phyloP scores from a whole-genome alignment of 1,140 invertebrate genomes.

The Saccostrea echinata region DNA sequence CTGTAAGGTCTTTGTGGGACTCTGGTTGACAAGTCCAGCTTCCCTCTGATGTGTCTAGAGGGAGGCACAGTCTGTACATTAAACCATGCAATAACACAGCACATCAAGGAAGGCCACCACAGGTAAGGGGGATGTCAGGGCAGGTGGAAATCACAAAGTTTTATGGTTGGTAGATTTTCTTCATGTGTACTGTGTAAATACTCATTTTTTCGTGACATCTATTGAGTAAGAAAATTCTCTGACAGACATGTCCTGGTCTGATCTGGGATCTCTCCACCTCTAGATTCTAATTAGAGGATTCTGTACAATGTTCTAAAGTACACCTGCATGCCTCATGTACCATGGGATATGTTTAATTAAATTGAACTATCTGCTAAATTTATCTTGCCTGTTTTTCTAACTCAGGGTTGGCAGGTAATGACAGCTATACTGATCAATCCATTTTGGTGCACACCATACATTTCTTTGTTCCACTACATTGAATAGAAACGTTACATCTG shows the following conservation, averaged over 20 bases:
- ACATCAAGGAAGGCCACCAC: not conserved
- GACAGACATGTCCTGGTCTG: conserved; percentile 19
- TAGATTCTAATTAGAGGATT: not conserved
- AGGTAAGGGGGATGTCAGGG: not conserved
- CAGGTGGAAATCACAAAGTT: not conserved
- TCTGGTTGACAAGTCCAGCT: not conserved
- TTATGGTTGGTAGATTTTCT: not conserved
- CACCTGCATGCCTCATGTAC: not conserved
- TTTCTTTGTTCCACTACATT: not conserved
- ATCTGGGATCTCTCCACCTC: not conserved
- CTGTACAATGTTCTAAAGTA: conserved; percentile 18
- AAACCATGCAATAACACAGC: not conserved
- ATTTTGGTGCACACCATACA: not conserved
- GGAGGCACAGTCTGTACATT: not conserved
- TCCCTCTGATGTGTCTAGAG: not conserved
- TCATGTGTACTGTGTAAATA: conserved; percentile 3
- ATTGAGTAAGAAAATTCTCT: conserved; percentile 13
- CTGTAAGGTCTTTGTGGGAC: not conserved
- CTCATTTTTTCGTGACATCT: conserved; percentile 18
- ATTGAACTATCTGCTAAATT: conserved; percentile 23
- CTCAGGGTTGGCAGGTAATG: conserved; percentile 4
- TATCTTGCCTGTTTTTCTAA: conserved; percentile 18
- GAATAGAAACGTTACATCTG: conserved; percentile 3
- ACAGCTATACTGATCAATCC: not conserved
- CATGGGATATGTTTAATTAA: conserved; percentile 30